Evolutionary conservation across 2,888 invertebrate genomes (phyloP).

Genomic region (Neocrepidodera transversa): DNA sequence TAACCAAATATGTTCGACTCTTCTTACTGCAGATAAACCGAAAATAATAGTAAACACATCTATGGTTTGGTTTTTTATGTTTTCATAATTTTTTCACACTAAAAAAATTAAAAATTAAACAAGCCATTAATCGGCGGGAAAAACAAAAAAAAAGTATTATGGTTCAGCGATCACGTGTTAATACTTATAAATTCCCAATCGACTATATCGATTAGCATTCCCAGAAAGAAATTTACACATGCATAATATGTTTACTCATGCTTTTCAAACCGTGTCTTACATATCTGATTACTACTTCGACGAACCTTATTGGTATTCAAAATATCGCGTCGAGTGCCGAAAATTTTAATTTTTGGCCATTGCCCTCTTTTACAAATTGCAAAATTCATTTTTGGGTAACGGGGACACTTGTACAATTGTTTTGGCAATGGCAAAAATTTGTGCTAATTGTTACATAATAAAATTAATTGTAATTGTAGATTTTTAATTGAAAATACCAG

Average conservation of each 20-base stretch:
- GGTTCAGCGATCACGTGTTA: neutral
- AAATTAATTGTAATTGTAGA: neutral
- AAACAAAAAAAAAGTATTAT: no score
- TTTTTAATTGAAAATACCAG: no score
- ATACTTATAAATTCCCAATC: slow-evolving; percentile 14
- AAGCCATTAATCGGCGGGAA: no score
- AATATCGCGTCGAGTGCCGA: slow-evolving; percentile 1
- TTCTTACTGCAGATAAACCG: no score
- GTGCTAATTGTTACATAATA: neutral
- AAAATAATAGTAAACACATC: no score
- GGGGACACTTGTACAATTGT: neutral
- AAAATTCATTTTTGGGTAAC: slow-evolving; percentile 10
- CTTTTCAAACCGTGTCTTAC: slow-evolving; percentile 11
- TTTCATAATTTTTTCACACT: no score
- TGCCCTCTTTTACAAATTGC: neutral
- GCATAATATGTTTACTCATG: slow-evolving; percentile 5
- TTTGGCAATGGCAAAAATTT: neutral
- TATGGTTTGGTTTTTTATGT: no score
- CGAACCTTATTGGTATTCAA: slow-evolving; percentile 1
- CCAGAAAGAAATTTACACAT: slow-evolving; percentile 21
- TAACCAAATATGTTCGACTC: no score
- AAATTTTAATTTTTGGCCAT: slow-evolving; percentile 6
- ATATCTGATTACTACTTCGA: slow-evolving; percentile 12
- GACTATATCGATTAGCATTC: slow-evolving; percentile 18
- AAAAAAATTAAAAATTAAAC: no score